Evolutionary conservation across 2,888 invertebrate species (phyloP).

Genomic region (Phytoseiulus persimilis): DNA sequence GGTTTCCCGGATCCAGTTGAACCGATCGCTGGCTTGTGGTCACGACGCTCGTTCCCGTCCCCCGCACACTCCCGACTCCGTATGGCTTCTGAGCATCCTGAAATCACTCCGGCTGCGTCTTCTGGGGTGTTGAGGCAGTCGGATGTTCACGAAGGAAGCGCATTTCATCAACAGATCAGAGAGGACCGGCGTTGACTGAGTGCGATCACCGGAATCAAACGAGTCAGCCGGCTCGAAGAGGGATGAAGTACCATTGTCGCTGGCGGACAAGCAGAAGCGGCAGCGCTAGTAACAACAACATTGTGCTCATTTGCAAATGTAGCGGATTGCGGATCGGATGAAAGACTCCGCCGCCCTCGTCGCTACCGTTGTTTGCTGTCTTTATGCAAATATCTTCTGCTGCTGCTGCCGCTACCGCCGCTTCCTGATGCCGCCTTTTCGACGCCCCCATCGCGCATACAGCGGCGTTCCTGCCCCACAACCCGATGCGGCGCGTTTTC

Average conservation of each 20-base stretch:
- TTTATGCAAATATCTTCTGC: background rate
- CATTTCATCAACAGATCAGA: background rate
- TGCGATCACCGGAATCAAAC: background rate
- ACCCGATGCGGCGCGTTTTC: background rate
- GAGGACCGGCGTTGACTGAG: background rate
- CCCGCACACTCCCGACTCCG: too few species aligned
- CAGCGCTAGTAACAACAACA: background rate
- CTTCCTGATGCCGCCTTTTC: background rate
- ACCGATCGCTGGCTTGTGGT: too few species aligned
- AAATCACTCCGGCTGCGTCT: too few species aligned
- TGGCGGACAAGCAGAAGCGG: background rate
- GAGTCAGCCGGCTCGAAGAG: background rate
- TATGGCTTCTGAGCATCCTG: too few species aligned
- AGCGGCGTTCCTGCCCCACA: background rate
- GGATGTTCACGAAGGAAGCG: background rate
- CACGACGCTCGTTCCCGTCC: too few species aligned
- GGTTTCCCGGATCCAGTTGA: too few species aligned
- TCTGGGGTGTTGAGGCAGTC: too few species aligned
- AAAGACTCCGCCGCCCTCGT: background rate
- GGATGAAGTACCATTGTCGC: background rate
- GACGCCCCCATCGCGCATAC: background rate
- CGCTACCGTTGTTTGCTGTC: background rate
- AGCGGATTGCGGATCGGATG: background rate
- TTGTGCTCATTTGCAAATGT: constrained; percentile 5
- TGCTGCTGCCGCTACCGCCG: background rate